phyloP scores from a whole-genome alignment of 2,888 invertebrate species.

The Drosophila barbarae region DNA sequence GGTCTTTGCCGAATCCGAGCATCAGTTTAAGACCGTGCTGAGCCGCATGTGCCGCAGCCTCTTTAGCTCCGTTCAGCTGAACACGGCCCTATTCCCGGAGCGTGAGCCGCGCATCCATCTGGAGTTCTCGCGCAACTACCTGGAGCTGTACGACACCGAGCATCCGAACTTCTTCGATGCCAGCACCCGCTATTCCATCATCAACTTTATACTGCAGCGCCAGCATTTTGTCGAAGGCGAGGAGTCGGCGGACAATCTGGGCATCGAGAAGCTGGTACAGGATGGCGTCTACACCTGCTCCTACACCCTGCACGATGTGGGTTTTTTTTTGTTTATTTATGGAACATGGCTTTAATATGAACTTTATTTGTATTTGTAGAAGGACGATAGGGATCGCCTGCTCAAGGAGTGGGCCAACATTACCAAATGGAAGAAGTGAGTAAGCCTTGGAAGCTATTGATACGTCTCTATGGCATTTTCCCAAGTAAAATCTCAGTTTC shows the following conservation, averaged over 20 bases:
- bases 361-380: constrained; percentile 35
- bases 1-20: constrained; percentile 65
- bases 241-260: constrained; percentile 80
- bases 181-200: constrained; percentile 84
- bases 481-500: neutral
- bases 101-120: constrained; percentile 84
- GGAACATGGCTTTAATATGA: neutral
- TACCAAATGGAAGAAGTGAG: constrained; percentile 86
- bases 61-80: constrained; percentile 82
- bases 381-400: constrained; percentile 83
- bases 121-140: constrained; percentile 86
- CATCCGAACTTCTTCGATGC: constrained; percentile 85
- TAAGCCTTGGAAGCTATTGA: constrained; percentile 65
- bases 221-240: constrained; percentile 83
- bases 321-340: constrained; percentile 41
- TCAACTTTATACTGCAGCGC: constrained; percentile 87
- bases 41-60: constrained; percentile 80
- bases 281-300: constrained; percentile 85
- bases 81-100: constrained; percentile 83
- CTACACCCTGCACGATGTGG: constrained; percentile 88
- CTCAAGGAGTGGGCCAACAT: constrained; percentile 86
- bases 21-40: constrained; percentile 79
- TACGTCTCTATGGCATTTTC: neutral
- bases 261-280: constrained; percentile 84
- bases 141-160: constrained; percentile 85